Percentiles rank a stretch among this genome's conserved stretches.
phyloP scores from a whole-genome alignment of 2,888 invertebrate genomes.

The Brenthis ino region DNA sequence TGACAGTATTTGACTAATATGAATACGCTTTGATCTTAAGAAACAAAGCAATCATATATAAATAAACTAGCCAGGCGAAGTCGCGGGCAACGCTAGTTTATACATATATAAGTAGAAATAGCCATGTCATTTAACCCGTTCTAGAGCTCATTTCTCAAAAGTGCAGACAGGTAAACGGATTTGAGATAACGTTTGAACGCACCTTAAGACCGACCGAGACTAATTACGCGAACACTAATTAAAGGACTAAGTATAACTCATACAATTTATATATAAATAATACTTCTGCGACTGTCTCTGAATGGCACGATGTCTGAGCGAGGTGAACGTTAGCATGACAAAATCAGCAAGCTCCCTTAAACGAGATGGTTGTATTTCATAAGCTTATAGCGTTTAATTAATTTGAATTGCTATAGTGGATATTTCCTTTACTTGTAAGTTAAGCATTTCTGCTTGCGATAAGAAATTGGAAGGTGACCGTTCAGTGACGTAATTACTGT shows the following conservation, averaged over 20 bases:
- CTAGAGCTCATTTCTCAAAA: constrained; percentile 6
- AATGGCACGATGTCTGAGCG: constrained; percentile 52
- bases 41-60: not conserved
- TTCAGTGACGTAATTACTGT: too few species aligned
- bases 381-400: not conserved
- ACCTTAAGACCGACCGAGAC: constrained; percentile 24
- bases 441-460: too few species aligned
- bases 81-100: not conserved
- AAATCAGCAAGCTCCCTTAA: constrained; percentile 44
- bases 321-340: constrained; percentile 47
- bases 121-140: constrained; percentile 1
- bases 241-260: constrained; percentile 35
- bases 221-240: constrained; percentile 44
- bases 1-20: too few species aligned
- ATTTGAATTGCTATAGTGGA: not conserved
- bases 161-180: constrained; percentile 11
- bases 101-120: not conserved
- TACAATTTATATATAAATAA: constrained; percentile 41
- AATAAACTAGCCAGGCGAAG: not conserved
- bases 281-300: constrained; percentile 63
- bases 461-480: too few species aligned
- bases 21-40: too few species aligned
- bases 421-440: not conserved
- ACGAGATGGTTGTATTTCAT: constrained; percentile 37
- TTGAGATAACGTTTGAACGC: constrained; percentile 7